Percentiles rank a stretch among this genome's conserved stretches.
Conservation (phyloP, 2,113 vertebrate genomes). For the Oncorhynchus kisutch region DNA sequence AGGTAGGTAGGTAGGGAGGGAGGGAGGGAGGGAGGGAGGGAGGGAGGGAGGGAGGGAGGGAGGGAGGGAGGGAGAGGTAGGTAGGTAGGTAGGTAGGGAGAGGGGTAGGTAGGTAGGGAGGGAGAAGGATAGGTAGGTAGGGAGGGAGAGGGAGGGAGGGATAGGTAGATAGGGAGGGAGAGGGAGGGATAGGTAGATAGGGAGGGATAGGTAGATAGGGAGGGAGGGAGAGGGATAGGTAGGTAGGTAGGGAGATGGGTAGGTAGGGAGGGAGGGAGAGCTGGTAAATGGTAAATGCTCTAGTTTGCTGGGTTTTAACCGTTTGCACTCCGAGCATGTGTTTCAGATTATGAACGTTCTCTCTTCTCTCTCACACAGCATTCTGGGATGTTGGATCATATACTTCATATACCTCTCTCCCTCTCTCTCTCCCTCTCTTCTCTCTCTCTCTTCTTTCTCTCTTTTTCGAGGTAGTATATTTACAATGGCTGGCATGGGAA, state of each 20-base stretch:
- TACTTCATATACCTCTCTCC: conserved; percentile 52
- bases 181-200: accelerated
- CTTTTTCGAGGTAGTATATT: too few species aligned
- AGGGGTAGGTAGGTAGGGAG: too few species aligned
- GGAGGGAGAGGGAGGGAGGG: neutral
- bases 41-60: too few species aligned
- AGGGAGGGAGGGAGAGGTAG: too few species aligned
- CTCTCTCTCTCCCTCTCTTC: conserved; percentile 8
- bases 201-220: neutral
- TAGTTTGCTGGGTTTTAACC: conserved; percentile 78
- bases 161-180: too few species aligned
- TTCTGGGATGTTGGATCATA: conserved; percentile 72
- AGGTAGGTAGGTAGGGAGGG: accelerated
- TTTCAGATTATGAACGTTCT: conserved; percentile 83
- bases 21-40: accelerated
- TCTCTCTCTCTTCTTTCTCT: too few species aligned
- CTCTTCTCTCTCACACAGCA: conserved; percentile 75
- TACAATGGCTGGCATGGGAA: too few species aligned
- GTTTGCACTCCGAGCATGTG: conserved; percentile 91
- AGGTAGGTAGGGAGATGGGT: too few species aligned
- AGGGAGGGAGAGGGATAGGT: too few species aligned
- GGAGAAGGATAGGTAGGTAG: too few species aligned
- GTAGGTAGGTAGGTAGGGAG: conserved; percentile 61
- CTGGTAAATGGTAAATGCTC: conserved; percentile 81
- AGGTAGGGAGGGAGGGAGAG: conserved; percentile 75